These are phyloP conservation scores for Trichoplusia ni DNA, from an alignment of 1,140 invertebrate genomes.

Conservation along the genomic window DNA sequence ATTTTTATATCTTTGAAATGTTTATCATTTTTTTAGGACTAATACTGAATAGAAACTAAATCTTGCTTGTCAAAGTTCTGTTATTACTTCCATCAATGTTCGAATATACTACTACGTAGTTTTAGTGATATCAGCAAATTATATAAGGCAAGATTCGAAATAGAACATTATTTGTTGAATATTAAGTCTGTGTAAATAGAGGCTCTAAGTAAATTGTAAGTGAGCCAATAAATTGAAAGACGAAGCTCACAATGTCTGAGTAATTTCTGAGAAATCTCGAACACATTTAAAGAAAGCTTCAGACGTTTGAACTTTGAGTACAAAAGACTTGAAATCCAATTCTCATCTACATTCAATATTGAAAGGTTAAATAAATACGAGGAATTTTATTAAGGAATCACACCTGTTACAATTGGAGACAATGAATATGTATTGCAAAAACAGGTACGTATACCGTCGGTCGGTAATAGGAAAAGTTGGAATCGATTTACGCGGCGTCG, in stretches of 20 bases:
- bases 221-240: background rate
- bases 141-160: no score
- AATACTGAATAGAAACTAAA: background rate
- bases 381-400: slow-evolving; percentile 2
- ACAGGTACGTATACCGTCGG: slow-evolving; percentile 53
- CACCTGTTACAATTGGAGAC: slow-evolving; percentile 25
- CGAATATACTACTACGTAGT: no score
- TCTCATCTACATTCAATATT: background rate
- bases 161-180: no score
- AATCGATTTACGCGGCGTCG: slow-evolving; percentile 57
- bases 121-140: no score
- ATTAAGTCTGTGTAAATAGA: no score
- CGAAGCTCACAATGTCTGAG: background rate
- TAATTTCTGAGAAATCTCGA: background rate
- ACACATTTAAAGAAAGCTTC: background rate
- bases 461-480: slow-evolving; percentile 71
- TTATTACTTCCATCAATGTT: background rate
- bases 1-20: slow-evolving; percentile 4
- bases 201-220: background rate
- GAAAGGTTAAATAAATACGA: background rate
- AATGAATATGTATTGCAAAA: slow-evolving; percentile 50
- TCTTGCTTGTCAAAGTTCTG: background rate
- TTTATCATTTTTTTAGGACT: slow-evolving; percentile 3
- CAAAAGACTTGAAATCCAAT: no score
- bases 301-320: background rate